A percentile compares a stretch with the other conserved stretches of the same genome.
These are phyloP conservation scores for Pygocentrus nattereri DNA, from an alignment of 2,797 vertebrate genomes.

Conservation along the genomic window DNA sequence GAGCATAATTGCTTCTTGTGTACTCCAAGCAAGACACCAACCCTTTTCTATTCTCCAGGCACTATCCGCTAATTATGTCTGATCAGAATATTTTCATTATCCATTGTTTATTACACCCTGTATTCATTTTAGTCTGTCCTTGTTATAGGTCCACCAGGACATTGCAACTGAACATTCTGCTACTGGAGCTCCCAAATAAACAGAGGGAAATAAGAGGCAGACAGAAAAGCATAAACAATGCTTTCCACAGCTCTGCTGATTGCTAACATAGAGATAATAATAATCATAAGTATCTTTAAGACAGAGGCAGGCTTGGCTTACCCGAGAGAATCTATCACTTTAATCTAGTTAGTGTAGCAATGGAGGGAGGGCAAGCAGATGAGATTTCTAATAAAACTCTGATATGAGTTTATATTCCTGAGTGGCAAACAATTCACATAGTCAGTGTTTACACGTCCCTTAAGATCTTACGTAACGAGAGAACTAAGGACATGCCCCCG, in stretches of 20 bases:
- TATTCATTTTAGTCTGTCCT: slow-evolving; percentile 28
- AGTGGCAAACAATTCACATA: slow-evolving; percentile 33
- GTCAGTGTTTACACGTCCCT: slow-evolving; percentile 34
- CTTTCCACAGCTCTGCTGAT: neutral
- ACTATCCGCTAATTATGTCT: slow-evolving; percentile 24
- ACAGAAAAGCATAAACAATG: neutral
- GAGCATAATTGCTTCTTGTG: slow-evolving; percentile 10
- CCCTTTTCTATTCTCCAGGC: neutral
- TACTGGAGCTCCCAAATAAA: neutral
- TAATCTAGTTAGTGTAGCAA: slow-evolving; percentile 40
- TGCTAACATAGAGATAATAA: slow-evolving; percentile 31
- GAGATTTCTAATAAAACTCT: slow-evolving; percentile 56
- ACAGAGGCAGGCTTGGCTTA: slow-evolving; percentile 16
- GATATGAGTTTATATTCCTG: slow-evolving; percentile 53
- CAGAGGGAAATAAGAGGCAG: slow-evolving; percentile 12
- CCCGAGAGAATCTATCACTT: slow-evolving; percentile 40
- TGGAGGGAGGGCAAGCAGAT: slow-evolving; percentile 38
- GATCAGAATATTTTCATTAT: slow-evolving; percentile 35
- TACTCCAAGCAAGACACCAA: neutral
- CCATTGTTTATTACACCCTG: slow-evolving; percentile 25
- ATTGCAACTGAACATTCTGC: neutral
- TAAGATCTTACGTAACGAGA: slow-evolving; percentile 48
- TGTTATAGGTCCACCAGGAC: slow-evolving; percentile 22
- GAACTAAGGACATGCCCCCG: slow-evolving; percentile 6
- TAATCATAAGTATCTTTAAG: slow-evolving; percentile 40